Percentiles rank a stretch among this genome's conserved stretches.
phyloP scores from a whole-genome alignment of 2,797 vertebrate species.

The Ambastaia sidthimunki region DNA sequence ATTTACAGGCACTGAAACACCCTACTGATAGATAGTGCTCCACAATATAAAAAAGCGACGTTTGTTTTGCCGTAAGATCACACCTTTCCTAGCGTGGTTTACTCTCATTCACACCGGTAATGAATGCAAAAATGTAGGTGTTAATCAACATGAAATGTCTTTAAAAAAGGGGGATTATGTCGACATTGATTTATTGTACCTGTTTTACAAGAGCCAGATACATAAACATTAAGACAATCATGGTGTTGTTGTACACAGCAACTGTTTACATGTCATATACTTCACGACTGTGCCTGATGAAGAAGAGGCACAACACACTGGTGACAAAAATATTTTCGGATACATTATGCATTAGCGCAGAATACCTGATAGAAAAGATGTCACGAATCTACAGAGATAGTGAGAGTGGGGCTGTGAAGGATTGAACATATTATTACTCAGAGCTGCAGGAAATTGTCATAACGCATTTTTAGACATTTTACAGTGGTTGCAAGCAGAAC shows the following conservation, averaged over 20 bases:
- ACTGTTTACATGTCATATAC: neutral
- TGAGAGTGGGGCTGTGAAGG: neutral
- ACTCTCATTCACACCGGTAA: constrained; percentile 16
- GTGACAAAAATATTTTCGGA: neutral
- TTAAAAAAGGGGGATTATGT: constrained; percentile 32
- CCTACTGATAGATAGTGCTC: constrained; percentile 13
- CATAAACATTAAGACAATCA: neutral
- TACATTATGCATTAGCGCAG: neutral
- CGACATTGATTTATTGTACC: constrained; percentile 51
- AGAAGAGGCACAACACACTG: neutral
- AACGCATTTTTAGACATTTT: no score
- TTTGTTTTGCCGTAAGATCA: constrained; percentile 24
- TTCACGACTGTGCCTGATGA: constrained; percentile 7
- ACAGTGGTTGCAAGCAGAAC: no score
- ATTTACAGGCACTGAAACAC: constrained; percentile 53
- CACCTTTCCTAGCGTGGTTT: constrained; percentile 12
- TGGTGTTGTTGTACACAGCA: neutral
- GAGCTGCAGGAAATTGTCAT: neutral
- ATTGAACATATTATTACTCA: neutral
- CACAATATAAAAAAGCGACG: constrained; percentile 15
- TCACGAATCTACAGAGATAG: neutral
- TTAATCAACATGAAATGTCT: neutral
- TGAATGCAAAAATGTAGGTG: neutral
- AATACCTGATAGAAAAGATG: neutral
- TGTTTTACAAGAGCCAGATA: constrained; percentile 22